Percentiles rank a stretch among this genome's conserved stretches.
Conservation (phyloP, 2,113 vertebrate genomes). For the Eretmochelys imbricata region DNA sequence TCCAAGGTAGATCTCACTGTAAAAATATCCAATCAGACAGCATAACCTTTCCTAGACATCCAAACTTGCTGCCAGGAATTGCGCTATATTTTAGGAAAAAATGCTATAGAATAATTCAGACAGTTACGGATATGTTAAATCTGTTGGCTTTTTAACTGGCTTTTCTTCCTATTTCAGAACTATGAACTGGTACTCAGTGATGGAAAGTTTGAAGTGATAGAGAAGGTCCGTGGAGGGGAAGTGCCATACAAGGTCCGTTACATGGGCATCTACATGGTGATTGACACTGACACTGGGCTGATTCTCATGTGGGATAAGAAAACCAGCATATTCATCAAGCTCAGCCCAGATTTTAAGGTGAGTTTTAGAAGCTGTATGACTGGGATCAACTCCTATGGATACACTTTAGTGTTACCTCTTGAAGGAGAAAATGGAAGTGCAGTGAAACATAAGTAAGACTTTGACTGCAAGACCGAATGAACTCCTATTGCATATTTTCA, state of each 20-base stretch:
- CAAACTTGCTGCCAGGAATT: not conserved
- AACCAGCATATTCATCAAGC: conserved; percentile 91
- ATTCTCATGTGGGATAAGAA: conserved; percentile 92
- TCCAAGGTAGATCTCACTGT: not conserved
- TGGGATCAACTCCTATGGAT: not conserved
- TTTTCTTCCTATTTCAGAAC: conserved; percentile 71
- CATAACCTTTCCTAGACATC: not conserved
- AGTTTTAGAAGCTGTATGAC: conserved; percentile 2
- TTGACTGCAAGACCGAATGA: not conserved
- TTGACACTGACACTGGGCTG: conserved; percentile 83
- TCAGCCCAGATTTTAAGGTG: conserved; percentile 87
- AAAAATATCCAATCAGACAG: not conserved
- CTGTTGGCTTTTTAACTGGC: not conserved
- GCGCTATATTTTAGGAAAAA: not conserved
- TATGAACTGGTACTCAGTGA: conserved; percentile 87
- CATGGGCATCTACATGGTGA: conserved; percentile 90
- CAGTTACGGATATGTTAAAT: not conserved
- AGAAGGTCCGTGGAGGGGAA: conserved; percentile 69
- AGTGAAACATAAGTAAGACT: not conserved
- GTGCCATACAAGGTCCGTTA: conserved; percentile 81
- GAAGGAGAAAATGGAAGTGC: not conserved
- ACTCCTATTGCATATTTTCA: not conserved
- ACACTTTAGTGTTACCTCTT: not conserved
- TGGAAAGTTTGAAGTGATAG: conserved; percentile 81
- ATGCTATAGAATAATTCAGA: not conserved